Evolutionary conservation across 1,140 invertebrate genomes (phyloP).

Genomic region (Lepeophtheirus salmonis): DNA sequence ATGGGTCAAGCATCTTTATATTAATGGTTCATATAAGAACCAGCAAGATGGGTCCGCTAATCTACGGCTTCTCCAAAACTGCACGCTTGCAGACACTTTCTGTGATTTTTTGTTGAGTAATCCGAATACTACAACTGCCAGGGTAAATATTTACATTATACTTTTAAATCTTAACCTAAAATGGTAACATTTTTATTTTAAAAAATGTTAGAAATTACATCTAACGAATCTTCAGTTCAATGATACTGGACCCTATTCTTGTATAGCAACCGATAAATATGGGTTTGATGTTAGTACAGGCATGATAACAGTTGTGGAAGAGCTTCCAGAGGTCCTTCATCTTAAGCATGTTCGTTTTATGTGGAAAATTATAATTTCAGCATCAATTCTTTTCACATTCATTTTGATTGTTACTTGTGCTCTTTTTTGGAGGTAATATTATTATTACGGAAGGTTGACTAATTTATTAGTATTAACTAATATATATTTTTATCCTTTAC

Average conservation of each 20-base stretch:
- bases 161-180: no score
- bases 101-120: not conserved
- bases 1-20: not conserved
- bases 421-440: not conserved
- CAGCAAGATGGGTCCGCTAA: not conserved
- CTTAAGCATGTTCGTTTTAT: not conserved
- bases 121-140: no score
- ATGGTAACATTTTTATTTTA: no score
- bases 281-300: not conserved
- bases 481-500: not conserved
- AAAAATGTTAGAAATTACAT: no score
- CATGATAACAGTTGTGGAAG: not conserved
- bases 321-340: not conserved
- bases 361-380: not conserved
- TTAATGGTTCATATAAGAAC: not conserved
- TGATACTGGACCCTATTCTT: not conserved
- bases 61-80: not conserved
- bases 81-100: not conserved
- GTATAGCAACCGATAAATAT: not conserved
- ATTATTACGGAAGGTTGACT: not conserved
- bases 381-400: not conserved
- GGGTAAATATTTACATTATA: no score
- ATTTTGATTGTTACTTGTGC: not conserved
- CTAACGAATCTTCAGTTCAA: not conserved
- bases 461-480: not conserved